Base-by-base conservation (phyloP, 2,888 invertebrate species). In the Cephonodes hylas region DNA sequence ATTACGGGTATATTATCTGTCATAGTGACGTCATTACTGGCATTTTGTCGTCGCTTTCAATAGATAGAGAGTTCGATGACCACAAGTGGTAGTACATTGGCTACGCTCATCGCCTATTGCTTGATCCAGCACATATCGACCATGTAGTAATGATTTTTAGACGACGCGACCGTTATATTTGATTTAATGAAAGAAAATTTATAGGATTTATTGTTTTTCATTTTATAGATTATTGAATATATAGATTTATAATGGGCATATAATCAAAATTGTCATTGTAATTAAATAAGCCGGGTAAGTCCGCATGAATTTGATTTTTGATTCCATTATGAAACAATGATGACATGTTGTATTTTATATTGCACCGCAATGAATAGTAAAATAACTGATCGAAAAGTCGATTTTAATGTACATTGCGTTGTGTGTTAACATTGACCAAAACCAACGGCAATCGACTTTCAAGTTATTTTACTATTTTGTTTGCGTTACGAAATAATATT, bases 131-230 rank as follows among this genome's bases (percentile, higher is more conserved):
- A 53, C 53, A 53, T 53, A 53, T 53, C 53, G 27, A 31, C 7
- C 1, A 53, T 27, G 6, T 46, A 46, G 48, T 27, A n/a, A n/a
- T 27, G 25, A 27, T 27, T 31, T 53, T 27, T 53, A 53, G 53
- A 27, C 15, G 18, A 53, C 53, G 53, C 27, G 53, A 53, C 53
- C 18, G 53, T 53, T 53, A 53, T 31, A 25, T 31, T 31, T 53
- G 53, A 18, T 53, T 53, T 53, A 53, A 31, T 53, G 10, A 53
- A 53, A 10, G 53, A 53, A 53, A 53, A 56, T 31, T 53, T 44
- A 61, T 61, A 42, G 56, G 31, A 22, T 45, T 59, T 57, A 46
- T 42, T 62, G 57, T 45, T 44, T 27, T 44, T 31, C n/a, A 15
- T 60, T 60, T 53, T 53, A 42, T 53, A 61, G 42, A 53, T 25